A percentile compares a stretch with the other conserved stretches of the same genome.
These are phyloP conservation scores for Benthochromis sp. DNA, from an alignment of 2,113 vertebrate species.

Conservation along the genomic window DNA sequence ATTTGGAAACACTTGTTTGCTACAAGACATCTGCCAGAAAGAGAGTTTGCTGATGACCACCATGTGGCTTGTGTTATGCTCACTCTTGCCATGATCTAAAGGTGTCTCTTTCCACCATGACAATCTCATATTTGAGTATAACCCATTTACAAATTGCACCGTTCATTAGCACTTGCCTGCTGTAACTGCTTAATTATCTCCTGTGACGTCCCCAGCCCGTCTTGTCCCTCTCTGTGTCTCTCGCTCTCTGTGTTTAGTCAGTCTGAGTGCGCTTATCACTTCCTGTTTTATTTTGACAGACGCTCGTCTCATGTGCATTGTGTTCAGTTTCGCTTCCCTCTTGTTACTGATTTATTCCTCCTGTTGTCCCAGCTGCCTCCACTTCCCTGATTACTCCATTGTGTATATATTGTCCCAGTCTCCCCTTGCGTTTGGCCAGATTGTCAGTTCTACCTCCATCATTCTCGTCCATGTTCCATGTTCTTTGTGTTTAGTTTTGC, in stretches of 20 bases:
- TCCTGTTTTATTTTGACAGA: not conserved
- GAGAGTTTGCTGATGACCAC: not conserved
- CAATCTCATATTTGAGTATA: not conserved
- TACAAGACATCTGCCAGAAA: not conserved
- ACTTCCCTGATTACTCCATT: not conserved
- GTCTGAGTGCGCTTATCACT: not conserved
- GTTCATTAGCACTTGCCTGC: not conserved
- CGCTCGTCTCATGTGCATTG: not conserved
- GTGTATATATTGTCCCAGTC: not conserved
- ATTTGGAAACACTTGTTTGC: not conserved
- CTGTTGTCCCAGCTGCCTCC: not conserved
- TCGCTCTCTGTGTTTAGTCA: not conserved
- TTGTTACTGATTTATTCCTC: not conserved
- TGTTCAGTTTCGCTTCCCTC: not conserved
- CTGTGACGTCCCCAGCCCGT: rapidly evolving
- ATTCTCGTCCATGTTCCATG: not conserved
- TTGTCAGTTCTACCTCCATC: not conserved
- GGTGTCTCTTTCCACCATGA: not conserved
- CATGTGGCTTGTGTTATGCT: not conserved
- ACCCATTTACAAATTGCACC: not conserved
- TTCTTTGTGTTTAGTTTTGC: not conserved
- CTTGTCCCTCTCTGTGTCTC: not conserved
- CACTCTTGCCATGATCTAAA: not conserved
- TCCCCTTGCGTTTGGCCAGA: not conserved
- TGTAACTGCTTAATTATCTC: not conserved